A percentile compares a stretch with the other conserved stretches of the same genome.
Evolutionary conservation across 2,888 invertebrate genomes (phyloP).

Genomic region (Ophioninae sp.): DNA sequence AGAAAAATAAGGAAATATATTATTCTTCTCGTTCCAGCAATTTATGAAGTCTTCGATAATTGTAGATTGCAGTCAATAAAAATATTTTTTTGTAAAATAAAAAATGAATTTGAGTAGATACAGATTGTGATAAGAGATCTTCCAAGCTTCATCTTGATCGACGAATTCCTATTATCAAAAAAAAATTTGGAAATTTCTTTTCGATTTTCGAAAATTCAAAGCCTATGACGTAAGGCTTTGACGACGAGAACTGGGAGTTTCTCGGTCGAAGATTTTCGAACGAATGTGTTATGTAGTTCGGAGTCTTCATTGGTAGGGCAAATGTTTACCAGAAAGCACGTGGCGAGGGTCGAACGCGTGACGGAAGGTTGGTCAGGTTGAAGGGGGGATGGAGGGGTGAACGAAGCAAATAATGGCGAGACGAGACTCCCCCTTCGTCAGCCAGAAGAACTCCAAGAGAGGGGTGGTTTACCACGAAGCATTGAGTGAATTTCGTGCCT

Average conservation of each 20-base stretch:
- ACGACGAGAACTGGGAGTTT: slow-evolving; percentile 42
- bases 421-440: slow-evolving; percentile 18
- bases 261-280: slow-evolving; percentile 52
- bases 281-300: slow-evolving; percentile 27
- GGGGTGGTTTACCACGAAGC: slow-evolving; percentile 19
- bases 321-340: slow-evolving; percentile 60
- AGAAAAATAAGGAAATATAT: no score
- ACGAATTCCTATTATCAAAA: no score
- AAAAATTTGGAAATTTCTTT: no score
- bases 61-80: no score
- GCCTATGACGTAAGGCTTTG: not conserved
- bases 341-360: slow-evolving; percentile 51
- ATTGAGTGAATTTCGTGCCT: slow-evolving; percentile 24
- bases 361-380: slow-evolving; percentile 49
- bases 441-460: not conserved
- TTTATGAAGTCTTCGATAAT: no score
- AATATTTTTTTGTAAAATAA: no score
- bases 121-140: no score
- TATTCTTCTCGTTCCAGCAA: no score
- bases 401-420: slow-evolving; percentile 38
- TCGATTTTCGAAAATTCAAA: no score
- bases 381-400: slow-evolving; percentile 16
- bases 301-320: slow-evolving; percentile 18
- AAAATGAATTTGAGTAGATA: no score
- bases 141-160: no score